Evolutionary conservation across 2,797 vertebrate species (phyloP), one percentile per base, ranked within the genome.

Genomic region (Eulemur coronatus): DNA sequence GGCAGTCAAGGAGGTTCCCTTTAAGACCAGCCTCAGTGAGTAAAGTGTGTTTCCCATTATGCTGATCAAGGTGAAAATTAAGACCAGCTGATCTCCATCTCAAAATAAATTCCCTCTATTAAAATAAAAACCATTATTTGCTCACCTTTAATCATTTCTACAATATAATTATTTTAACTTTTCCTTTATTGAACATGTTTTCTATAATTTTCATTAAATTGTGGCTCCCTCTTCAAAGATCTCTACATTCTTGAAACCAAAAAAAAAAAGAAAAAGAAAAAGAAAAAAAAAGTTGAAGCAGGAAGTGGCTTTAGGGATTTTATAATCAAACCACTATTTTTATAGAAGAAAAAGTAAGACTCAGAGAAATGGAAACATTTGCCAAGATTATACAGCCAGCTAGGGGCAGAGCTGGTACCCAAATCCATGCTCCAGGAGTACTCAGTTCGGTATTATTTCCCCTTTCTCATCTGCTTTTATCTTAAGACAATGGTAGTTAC

Each of bases 81-180:
- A 85, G 46, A 76, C 30, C 30, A 80, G 35, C 2, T 81, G 15
- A 73, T 86, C 12, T 65, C 86, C 57, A 59, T 67, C 24, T 94
- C 17, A 13, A 33, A 73, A 67, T 61, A 59, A 75, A 52, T 17
- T 76, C 35, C 18, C 4, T 92, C 9, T 82, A 17, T 82, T 55
- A 84, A 82, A 93, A 91, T 55, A 20, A 80, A 81, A 3, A 41
- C 10, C 55, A 84, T 46, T 72, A 43, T 69, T 89, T 91, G 17
- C 38, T 89, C 72, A 81, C 41, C 86, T 65, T 81, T 73, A 81
- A 72, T 82, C 26, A 79, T 80, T 72, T 92, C 61, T 89, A 91
- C 89, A 67, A 86, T 55, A 91, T 91, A 67, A 86, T 55, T 87
- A 65, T 91, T 95, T 89, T 76, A 50, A 78, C 22, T 72, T 90